Evolutionary conservation across 2,113 vertebrate genomes (phyloP).

Genomic region (Shinisaurus crocodilurus): DNA sequence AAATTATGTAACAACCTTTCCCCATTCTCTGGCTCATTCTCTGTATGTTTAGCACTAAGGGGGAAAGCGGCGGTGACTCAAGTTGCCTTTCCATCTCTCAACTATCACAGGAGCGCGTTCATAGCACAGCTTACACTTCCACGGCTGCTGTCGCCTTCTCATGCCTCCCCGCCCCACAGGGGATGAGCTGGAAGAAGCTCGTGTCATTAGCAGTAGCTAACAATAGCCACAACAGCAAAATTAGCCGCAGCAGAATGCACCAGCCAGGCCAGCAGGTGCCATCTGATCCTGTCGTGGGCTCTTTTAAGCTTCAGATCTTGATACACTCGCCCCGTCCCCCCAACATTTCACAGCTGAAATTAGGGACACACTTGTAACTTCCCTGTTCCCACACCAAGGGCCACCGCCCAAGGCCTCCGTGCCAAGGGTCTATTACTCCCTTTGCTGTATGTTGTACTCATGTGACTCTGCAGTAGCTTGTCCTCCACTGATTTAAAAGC

Average conservation of each 20-base stretch:
- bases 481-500: not conserved
- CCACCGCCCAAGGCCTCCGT: too few relatives aligned
- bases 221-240: too few relatives aligned
- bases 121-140: not conserved
- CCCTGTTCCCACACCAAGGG: not conserved
- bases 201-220: not conserved
- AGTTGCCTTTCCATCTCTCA: not conserved
- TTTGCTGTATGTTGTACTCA: not conserved
- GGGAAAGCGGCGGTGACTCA: too few relatives aligned
- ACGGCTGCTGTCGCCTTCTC: not conserved
- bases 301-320: not conserved
- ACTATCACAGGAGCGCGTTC: not conserved
- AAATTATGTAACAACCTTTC: too few relatives aligned
- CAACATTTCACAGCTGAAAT: not conserved
- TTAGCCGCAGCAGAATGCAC: not conserved
- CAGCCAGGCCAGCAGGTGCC: not conserved
- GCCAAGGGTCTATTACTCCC: not conserved
- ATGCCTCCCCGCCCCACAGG: too few relatives aligned
- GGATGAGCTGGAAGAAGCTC: not conserved
- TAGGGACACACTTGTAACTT: not conserved
- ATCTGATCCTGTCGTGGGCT: not conserved
- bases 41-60: too few relatives aligned
- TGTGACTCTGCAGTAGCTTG: not conserved
- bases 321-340: not conserved
- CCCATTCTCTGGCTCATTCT: too few relatives aligned